Conservation (phyloP, 2,113 vertebrate species). For the Fulica atra region DNA sequence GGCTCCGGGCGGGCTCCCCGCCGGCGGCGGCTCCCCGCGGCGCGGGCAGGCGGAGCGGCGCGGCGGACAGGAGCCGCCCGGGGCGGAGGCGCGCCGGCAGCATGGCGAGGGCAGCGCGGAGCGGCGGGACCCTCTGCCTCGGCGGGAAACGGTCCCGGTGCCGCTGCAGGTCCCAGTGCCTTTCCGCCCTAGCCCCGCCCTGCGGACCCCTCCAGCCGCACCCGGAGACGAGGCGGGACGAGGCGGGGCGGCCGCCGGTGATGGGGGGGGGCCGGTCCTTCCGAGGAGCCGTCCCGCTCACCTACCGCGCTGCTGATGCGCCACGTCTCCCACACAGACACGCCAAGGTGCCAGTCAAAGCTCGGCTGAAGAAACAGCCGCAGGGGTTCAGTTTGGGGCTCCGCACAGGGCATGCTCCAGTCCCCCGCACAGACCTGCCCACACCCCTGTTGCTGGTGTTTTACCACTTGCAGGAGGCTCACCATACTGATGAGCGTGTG, state of each 20-base stretch:
- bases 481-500: too few species aligned
- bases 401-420: fast-evolving
- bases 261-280: too few species aligned
- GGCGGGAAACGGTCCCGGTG: neutral
- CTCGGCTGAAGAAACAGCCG: neutral
- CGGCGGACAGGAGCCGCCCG: neutral
- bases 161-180: neutral
- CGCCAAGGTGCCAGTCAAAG: neutral
- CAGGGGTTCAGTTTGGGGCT: neutral
- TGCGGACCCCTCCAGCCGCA: neutral
- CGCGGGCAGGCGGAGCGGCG: neutral
- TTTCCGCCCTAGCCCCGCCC: neutral
- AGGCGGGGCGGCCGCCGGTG: too few species aligned
- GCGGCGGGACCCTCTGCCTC: neutral
- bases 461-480: neutral
- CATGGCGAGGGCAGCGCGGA: neutral
- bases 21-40: neutral
- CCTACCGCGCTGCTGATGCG: fast-evolving
- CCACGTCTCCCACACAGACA: fast-evolving
- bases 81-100: neutral
- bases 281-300: fast-evolving
- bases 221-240: neutral
- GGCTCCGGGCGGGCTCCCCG: neutral
- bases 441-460: fast-evolving
- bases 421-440: too few species aligned